Conservation (phyloP, 2,797 vertebrate species). For the Austrolebias charrua region DNA sequence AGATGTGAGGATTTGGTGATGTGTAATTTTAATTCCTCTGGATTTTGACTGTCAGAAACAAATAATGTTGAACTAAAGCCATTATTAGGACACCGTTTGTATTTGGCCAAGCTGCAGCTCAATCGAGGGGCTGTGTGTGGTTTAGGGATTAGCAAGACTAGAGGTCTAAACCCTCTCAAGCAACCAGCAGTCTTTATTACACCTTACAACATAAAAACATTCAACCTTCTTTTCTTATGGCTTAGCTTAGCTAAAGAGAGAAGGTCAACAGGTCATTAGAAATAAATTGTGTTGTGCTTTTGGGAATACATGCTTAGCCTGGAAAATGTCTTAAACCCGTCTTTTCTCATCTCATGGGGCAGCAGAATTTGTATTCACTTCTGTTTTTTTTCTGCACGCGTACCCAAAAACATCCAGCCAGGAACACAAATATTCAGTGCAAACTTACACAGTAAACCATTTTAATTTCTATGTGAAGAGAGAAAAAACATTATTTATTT, state of each 20-base stretch:
- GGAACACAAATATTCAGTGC: not conserved
- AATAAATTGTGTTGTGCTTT: constrained; percentile 41
- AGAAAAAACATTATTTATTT: not conserved
- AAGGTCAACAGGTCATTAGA: constrained; percentile 35
- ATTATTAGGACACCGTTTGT: constrained; percentile 44
- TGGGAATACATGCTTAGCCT: constrained; percentile 27
- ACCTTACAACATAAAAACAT: constrained; percentile 44
- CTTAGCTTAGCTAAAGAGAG: constrained; percentile 40
- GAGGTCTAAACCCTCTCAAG: constrained; percentile 48
- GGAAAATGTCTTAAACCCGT: not conserved
- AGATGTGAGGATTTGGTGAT: constrained; percentile 12
- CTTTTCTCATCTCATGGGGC: constrained; percentile 5
- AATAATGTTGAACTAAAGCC: constrained; percentile 15
- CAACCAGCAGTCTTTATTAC: constrained; percentile 49
- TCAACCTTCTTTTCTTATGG: constrained; percentile 20
- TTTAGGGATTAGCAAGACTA: constrained; percentile 52
- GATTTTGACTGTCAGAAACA: constrained; percentile 2
- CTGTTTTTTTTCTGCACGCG: constrained; percentile 1
- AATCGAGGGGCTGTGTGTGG: constrained; percentile 46
- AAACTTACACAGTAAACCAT: not conserved
- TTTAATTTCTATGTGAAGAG: not conserved
- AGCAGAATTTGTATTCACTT: constrained; percentile 3
- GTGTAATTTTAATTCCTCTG: constrained; percentile 14
- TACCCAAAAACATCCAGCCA: not conserved
- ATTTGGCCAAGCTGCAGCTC: constrained; percentile 45